phyloP scores from a whole-genome alignment of 1,140 invertebrate species.

The Diabrotica virgifera region DNA sequence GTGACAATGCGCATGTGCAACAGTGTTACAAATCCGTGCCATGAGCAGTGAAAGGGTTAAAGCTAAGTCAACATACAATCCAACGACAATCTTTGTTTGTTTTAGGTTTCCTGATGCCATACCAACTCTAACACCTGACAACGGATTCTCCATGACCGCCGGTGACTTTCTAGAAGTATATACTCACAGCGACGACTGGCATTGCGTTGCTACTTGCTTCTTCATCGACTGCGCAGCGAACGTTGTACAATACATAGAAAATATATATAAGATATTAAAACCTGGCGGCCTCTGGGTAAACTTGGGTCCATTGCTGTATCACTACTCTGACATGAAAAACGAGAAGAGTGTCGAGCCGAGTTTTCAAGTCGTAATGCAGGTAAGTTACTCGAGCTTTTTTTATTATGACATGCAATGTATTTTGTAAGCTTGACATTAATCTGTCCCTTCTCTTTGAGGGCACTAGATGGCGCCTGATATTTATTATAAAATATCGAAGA shows the following conservation, averaged over 20 bases:
- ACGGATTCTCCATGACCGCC: constrained; percentile 92
- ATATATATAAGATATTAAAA: constrained; percentile 88
- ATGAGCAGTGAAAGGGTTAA: no score
- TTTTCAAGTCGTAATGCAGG: constrained; percentile 70
- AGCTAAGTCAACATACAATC: background rate
- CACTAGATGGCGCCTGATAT: no score
- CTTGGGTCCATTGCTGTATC: constrained; percentile 91
- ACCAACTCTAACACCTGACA: constrained; percentile 64
- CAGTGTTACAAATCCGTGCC: no score
- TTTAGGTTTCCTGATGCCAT: constrained; percentile 85
- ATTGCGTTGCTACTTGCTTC: constrained; percentile 95
- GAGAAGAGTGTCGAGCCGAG: constrained; percentile 94
- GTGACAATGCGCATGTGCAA: no score
- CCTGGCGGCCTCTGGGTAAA: constrained; percentile 88
- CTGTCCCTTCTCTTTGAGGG: no score
- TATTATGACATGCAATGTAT: no score
- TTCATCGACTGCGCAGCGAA: constrained; percentile 98
- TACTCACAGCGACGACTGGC: constrained; percentile 66
- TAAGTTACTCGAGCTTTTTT: background rate
- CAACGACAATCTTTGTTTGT: background rate
- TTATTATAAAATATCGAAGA: no score
- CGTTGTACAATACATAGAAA: constrained; percentile 91
- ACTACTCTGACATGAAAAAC: constrained; percentile 80
- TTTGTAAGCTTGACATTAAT: no score
- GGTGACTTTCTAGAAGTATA: constrained; percentile 87